Conservation (phyloP, 2,113 vertebrate species). For the Notarius quadriscutis region DNA sequence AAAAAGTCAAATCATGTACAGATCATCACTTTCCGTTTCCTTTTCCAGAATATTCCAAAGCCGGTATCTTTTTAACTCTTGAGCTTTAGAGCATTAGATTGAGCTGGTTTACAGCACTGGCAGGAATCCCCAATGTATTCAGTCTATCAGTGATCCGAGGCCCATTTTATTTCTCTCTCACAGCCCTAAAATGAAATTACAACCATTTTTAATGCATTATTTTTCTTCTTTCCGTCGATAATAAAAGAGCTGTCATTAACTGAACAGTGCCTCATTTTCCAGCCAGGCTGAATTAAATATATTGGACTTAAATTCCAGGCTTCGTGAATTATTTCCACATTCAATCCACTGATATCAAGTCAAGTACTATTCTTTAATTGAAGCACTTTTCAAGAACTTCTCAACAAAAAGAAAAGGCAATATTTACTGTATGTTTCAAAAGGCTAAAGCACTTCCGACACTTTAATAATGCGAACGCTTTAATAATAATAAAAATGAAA, state of each 20-base stretch:
- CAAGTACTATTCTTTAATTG: background rate
- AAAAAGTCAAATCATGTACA: background rate
- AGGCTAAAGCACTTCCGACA: too few relatives aligned
- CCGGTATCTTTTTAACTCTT: too few relatives aligned
- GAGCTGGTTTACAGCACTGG: background rate
- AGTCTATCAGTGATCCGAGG: background rate
- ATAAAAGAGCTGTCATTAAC: background rate
- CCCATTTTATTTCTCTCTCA: background rate
- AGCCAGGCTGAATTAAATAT: background rate
- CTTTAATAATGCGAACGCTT: background rate
- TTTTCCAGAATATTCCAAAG: background rate
- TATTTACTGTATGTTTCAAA: background rate
- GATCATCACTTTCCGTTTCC: background rate
- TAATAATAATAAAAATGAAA: background rate
- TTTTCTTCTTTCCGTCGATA: background rate
- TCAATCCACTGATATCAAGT: background rate
- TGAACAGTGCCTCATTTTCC: background rate
- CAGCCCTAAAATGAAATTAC: background rate
- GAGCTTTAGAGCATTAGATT: too few relatives aligned
- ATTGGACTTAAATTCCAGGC: background rate
- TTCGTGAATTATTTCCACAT: slow-evolving; percentile 3
- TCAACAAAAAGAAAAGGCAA: background rate
- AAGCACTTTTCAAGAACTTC: background rate
- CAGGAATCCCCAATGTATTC: background rate
- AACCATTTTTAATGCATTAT: background rate